phyloP scores from a whole-genome alignment of 2,888 invertebrate species.

The Pyrgus malvae region DNA sequence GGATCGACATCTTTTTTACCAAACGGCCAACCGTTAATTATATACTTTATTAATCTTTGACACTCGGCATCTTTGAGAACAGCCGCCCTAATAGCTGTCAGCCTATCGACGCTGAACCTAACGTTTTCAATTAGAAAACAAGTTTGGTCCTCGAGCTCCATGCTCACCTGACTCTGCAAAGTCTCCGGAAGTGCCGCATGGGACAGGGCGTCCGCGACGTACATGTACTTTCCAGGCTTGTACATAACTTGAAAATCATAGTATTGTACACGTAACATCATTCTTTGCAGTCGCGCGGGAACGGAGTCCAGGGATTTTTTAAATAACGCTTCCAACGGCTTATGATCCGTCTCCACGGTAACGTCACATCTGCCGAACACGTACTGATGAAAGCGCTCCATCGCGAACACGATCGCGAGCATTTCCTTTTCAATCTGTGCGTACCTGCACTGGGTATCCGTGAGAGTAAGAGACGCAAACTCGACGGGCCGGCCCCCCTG shows the following conservation, averaged over 20 bases:
- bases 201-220: constrained; percentile 9
- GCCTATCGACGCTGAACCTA: constrained; percentile 18
- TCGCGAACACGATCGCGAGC: no score
- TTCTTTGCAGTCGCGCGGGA: constrained; percentile 32
- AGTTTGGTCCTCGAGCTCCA: constrained; percentile 26
- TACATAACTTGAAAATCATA: constrained; percentile 19
- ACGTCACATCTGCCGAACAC: constrained; percentile 33
- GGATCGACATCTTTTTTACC: constrained; percentile 28
- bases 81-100: not conserved
- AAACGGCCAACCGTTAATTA: not conserved
- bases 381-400: constrained; percentile 38
- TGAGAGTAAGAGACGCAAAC: constrained; percentile 33
- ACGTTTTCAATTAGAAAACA: constrained; percentile 30
- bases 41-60: not conserved
- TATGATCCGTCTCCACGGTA: constrained; percentile 34
- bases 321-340: no score
- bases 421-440: no score
- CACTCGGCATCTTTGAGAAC: not conserved
- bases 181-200: not conserved
- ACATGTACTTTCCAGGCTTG: not conserved
- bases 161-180: not conserved
- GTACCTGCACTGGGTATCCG: constrained; percentile 28
- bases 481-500: constrained; percentile 32
- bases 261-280: constrained; percentile 33
- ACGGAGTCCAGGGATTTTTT: constrained; percentile 32